phyloP scores from a whole-genome alignment of 1,140 invertebrate genomes.

The Venturia canescens region DNA sequence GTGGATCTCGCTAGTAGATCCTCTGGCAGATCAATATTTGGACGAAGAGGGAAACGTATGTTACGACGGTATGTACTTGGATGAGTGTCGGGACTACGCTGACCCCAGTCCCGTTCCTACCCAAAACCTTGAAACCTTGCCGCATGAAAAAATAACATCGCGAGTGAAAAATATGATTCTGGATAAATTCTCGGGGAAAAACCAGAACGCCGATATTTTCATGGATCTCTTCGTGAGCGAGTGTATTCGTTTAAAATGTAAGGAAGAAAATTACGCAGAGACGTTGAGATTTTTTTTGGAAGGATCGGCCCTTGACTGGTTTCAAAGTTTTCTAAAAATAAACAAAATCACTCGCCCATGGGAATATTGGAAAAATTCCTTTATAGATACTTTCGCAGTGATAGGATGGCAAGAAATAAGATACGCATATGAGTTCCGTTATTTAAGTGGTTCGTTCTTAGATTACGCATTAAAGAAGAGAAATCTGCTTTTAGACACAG shows the following conservation, averaged over 20 bases:
- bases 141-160: background rate
- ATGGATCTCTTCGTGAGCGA: conserved; percentile 47
- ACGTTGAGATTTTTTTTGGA: conserved; percentile 49
- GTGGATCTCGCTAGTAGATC: background rate
- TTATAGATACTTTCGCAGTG: conserved; percentile 44
- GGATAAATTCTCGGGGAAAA: conserved; percentile 46
- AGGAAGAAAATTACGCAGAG: conserved; percentile 46
- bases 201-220: conserved; percentile 36
- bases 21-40: background rate
- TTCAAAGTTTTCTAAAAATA: conserved; percentile 39
- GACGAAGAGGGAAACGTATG: conserved; percentile 16
- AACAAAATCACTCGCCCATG: conserved; percentile 41
- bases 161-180: conserved; percentile 26
- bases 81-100: conserved; percentile 1
- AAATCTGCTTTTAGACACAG: conserved; percentile 16
- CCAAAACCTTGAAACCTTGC: background rate
- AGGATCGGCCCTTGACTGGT: conserved; percentile 44
- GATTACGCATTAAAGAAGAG: conserved; percentile 3
- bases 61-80: conserved; percentile 9
- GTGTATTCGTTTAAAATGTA: conserved; percentile 39
- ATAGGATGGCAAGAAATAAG: conserved; percentile 42
- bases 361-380: conserved; percentile 48
- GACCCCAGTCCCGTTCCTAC: background rate
- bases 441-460: background rate
- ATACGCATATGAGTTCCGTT: conserved; percentile 47